Evolutionary conservation across 2,113 vertebrate genomes (phyloP).

Genomic region (Ranitomeya imitator): DNA sequence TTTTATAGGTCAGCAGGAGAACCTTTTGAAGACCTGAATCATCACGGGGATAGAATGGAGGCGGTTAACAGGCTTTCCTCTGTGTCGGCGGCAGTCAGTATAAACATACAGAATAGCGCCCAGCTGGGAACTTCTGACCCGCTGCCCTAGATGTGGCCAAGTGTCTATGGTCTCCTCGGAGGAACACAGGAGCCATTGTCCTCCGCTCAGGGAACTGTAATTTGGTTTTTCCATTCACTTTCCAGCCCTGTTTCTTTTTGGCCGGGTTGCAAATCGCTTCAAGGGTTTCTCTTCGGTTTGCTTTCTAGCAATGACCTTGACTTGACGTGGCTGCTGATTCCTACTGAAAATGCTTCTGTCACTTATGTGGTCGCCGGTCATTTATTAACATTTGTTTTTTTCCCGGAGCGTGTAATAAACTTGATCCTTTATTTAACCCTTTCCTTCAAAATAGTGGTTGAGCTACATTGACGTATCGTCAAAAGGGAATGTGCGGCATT

Average conservation of each 20-base stretch:
- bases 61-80: conserved; percentile 19
- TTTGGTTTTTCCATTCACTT: conserved; percentile 37
- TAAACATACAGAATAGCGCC: conserved; percentile 20
- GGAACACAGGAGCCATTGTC: conserved; percentile 39
- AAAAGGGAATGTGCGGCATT: no score
- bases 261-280: background rate
- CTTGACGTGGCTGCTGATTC: background rate
- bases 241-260: conserved; percentile 9
- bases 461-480: no score
- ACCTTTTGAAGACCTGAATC: conserved; percentile 26
- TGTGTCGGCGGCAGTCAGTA: conserved; percentile 16
- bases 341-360: background rate
- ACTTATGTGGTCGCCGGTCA: background rate
- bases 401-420: background rate
- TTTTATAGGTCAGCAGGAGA: conserved; percentile 4
- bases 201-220: conserved; percentile 1
- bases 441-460: background rate
- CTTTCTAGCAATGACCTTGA: conserved; percentile 43
- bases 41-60: background rate
- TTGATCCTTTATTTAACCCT: background rate
- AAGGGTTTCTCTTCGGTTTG: background rate
- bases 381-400: background rate
- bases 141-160: background rate
- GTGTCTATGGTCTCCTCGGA: conserved; percentile 5
- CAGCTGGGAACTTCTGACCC: conserved; percentile 41